Base-by-base conservation (phyloP, 2,113 vertebrate genomes). In the Limnothrissa miodon region DNA sequence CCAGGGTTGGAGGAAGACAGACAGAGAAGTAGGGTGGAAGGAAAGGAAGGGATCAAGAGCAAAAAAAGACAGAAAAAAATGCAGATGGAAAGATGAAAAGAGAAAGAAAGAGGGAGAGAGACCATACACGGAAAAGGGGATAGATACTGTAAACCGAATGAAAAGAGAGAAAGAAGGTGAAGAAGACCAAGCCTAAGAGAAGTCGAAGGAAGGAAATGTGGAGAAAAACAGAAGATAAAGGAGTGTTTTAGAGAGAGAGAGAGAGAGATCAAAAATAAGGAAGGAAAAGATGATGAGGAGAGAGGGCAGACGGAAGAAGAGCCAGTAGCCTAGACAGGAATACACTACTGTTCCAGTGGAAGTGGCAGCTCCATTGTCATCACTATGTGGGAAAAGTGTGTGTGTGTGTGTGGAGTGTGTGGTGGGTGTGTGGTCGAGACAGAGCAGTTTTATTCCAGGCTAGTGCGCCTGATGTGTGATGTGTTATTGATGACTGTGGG, bases 331-430 rank as follows among this genome's bases (percentile, higher is more conserved):
- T 80, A 66, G 62, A 82, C 81, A 80, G 21, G 33, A 62, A 44
- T 62, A 10, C 78, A 25, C 45, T 81, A 81, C 48, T 53, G 81
- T 82, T 85, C n/a, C 81, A 74, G 78, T 48, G 83, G 78, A 88
- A 83, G 82, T 84, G 84, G 78, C 59, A 86, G 79, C 78, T 88
- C 45, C 81, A 33, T 62, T 83, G 85, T 86, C 36, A 51, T 84
- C 8, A 78, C 82, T 59, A 79, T 19, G 79, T 33, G 51, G 46
- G 11, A 21, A 23, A n/a, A 29, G 23, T 81, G 4, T 82, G 10
- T 81, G 78, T 81, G 36, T 81, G 29, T 62, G 74, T 82, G 74
- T 82, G 51, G 51, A 46, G 13, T 81, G 25, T 84, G 48, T 53
- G 48, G 48, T 53, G 25, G 13, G 59, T 66, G 82, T 82, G 46